Conservation (phyloP, 1,140 invertebrate species). For the Zaprionus inermis region DNA sequence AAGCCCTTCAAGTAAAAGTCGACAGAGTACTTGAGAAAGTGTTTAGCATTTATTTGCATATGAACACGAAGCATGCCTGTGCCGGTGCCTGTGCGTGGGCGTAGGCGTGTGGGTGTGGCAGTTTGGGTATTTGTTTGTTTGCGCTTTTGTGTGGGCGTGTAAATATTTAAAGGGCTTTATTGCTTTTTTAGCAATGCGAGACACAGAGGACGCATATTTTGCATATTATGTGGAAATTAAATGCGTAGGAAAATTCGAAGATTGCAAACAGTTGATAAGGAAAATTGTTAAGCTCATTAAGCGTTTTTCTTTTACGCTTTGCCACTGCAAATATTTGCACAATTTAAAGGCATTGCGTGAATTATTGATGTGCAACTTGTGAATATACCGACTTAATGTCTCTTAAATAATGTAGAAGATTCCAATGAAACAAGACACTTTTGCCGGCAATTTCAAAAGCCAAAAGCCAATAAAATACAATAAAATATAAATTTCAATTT, state of each 20-base stretch:
- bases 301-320: background rate
- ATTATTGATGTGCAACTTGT: background rate
- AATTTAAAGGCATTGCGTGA: background rate
- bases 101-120: constrained; percentile 7
- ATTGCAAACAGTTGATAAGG: constrained; percentile 9
- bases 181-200: constrained; percentile 56
- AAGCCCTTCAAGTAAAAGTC: constrained; percentile 34
- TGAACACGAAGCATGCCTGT: constrained; percentile 48
- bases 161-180: constrained; percentile 77
- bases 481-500: constrained; percentile 63
- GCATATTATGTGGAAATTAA: constrained; percentile 20
- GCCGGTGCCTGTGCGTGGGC: background rate
- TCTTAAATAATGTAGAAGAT: background rate
- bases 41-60: constrained; percentile 79
- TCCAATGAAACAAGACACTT: constrained; percentile 65
- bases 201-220: constrained; percentile 35
- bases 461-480: constrained; percentile 49
- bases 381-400: background rate
- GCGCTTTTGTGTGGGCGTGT: constrained; percentile 68
- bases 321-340: background rate
- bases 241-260: constrained; percentile 2
- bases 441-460: constrained; percentile 9
- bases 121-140: constrained; percentile 60
- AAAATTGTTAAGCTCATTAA: constrained; percentile 9
- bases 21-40: constrained; percentile 30